phyloP scores from a whole-genome alignment of 2,113 vertebrate species.

The Halichoeres trimaculatus region DNA sequence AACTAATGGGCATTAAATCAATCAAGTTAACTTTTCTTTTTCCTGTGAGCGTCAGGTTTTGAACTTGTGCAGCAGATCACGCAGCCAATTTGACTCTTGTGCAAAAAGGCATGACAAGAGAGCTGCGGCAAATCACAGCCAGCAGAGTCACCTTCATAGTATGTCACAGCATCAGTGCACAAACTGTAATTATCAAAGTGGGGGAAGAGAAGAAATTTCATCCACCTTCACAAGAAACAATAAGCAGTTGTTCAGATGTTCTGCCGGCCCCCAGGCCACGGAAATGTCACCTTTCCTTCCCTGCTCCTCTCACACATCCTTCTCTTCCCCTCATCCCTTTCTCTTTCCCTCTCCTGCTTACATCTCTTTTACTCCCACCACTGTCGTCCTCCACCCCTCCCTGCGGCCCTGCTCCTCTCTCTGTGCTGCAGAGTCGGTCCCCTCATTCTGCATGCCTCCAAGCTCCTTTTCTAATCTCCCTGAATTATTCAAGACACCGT shows the following conservation, averaged over 20 bases:
- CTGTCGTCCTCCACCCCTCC: constrained; percentile 34
- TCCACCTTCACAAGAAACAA: constrained; percentile 3
- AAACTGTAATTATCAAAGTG: neutral
- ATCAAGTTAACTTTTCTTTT: constrained; percentile 6
- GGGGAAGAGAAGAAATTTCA: constrained; percentile 18
- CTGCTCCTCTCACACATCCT: constrained; percentile 18
- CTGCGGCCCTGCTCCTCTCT: constrained; percentile 29
- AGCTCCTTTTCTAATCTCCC: constrained; percentile 50
- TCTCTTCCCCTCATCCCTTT: constrained; percentile 27
- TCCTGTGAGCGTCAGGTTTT: constrained; percentile 55
- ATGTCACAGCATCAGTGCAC: constrained; percentile 13
- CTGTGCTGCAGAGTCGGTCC: constrained; percentile 26
- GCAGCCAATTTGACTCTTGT: neutral
- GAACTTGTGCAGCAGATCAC: constrained; percentile 5
- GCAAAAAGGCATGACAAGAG: neutral
- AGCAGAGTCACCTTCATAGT: too few species aligned
- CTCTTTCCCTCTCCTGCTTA: constrained; percentile 10
- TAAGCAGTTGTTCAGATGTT: too few species aligned
- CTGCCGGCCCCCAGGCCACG: constrained; percentile 10
- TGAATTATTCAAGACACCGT: constrained; percentile 63
- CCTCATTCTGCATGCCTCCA: constrained; percentile 54
- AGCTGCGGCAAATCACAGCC: neutral
- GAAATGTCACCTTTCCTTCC: constrained; percentile 33
- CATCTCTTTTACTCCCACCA: constrained; percentile 41
- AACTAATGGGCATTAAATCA: constrained; percentile 13